Percentiles rank a stretch among this genome's conserved stretches.
Evolutionary conservation across 2,797 vertebrate species (phyloP).

Genomic region (Syndactyla subalaris): DNA sequence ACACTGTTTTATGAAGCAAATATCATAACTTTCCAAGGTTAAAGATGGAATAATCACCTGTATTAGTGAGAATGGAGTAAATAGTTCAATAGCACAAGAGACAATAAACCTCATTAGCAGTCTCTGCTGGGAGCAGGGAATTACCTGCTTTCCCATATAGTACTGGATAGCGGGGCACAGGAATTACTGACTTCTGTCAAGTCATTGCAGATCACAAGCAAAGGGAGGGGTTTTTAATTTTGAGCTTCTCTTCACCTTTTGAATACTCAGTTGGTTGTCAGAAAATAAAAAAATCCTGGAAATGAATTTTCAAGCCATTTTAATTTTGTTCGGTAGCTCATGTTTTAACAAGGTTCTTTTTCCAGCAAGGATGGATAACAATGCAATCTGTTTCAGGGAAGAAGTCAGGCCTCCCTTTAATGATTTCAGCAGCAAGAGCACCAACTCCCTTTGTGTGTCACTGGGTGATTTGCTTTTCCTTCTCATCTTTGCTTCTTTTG

Average conservation of each 20-base stretch:
- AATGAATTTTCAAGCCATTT: background rate
- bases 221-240: background rate
- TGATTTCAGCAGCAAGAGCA: background rate
- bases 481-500: background rate
- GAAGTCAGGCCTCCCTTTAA: background rate
- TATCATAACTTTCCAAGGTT: background rate
- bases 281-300: background rate
- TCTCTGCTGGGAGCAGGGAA: background rate
- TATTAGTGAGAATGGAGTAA: background rate
- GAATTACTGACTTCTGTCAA: background rate
- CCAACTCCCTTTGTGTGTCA: background rate
- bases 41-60: background rate
- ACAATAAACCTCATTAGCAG: background rate
- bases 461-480: constrained; percentile 28
- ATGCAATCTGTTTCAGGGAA: background rate
- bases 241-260: background rate
- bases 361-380: background rate
- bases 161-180: background rate
- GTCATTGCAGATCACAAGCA: background rate
- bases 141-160: background rate
- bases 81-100: background rate
- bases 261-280: background rate
- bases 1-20: background rate
- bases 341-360: background rate
- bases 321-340: background rate